phyloP scores from a whole-genome alignment of 2,888 invertebrate species.

The Iphiclides podalirius region DNA sequence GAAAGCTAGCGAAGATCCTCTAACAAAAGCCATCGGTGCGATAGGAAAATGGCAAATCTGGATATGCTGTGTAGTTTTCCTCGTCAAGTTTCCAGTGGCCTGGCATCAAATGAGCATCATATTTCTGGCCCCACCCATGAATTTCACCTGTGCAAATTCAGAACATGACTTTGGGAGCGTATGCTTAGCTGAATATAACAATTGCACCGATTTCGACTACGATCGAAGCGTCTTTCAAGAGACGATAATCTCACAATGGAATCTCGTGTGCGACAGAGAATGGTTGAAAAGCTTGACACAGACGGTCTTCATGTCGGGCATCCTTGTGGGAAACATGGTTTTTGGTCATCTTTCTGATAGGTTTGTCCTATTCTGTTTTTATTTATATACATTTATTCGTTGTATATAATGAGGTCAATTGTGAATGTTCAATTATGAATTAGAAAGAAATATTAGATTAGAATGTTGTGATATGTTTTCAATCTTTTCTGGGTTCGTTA shows the following conservation, averaged over 20 bases:
- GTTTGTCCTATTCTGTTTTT: constrained; percentile 50
- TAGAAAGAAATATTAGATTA: too few relatives aligned
- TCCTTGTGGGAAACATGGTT: constrained; percentile 86
- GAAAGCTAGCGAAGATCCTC: constrained; percentile 75
- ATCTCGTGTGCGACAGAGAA: constrained; percentile 83
- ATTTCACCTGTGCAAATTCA: constrained; percentile 71
- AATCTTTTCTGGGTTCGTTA: too few relatives aligned
- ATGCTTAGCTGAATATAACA: constrained; percentile 59
- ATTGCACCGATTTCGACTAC: constrained; percentile 80
- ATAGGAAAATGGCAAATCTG: constrained; percentile 88
- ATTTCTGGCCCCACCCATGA: constrained; percentile 85
- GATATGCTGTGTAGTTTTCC: constrained; percentile 84
- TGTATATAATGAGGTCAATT: too few relatives aligned
- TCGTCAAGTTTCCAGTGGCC: constrained; percentile 88
- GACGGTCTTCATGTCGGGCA: constrained; percentile 88
- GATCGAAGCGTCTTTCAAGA: constrained; percentile 84
- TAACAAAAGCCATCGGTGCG: constrained; percentile 85
- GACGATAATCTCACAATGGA: constrained; percentile 88
- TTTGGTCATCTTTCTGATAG: constrained; percentile 89
- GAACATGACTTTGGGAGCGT: constrained; percentile 58
- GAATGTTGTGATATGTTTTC: too few relatives aligned
- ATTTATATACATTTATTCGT: constrained; percentile 20
- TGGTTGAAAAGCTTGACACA: constrained; percentile 87
- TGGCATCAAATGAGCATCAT: constrained; percentile 91
- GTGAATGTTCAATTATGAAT: too few relatives aligned